phyloP scores from a whole-genome alignment of 2,113 vertebrate species.

The Tylochromis polylepis region DNA sequence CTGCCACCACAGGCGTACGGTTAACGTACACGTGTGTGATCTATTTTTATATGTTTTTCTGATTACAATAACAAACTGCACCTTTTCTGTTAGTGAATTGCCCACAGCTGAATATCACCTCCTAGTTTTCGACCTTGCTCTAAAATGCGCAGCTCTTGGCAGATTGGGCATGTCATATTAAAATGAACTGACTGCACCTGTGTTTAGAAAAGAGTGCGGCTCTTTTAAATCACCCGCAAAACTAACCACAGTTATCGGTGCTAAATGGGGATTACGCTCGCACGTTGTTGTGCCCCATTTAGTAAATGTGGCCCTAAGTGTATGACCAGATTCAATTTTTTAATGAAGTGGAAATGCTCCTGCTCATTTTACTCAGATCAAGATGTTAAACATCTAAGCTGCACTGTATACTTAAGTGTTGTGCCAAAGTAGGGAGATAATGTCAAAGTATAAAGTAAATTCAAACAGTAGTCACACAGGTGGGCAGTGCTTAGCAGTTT shows the following conservation, averaged over 20 bases:
- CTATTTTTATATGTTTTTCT: neutral
- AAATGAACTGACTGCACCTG: neutral
- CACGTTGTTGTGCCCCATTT: neutral
- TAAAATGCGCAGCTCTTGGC: neutral
- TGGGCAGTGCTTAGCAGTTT: conserved; percentile 19
- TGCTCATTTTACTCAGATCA: neutral
- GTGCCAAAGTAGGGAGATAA: neutral
- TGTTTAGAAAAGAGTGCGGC: neutral
- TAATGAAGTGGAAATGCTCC: neutral
- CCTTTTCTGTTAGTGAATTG: neutral
- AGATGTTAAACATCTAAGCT: neutral
- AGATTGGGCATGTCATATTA: fast-evolving
- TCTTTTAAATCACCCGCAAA: neutral
- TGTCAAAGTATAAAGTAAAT: conserved; percentile 19
- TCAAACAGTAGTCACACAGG: conserved; percentile 30
- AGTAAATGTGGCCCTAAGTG: neutral
- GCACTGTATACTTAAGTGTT: neutral
- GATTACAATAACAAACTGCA: neutral
- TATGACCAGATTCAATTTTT: neutral
- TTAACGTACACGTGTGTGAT: neutral
- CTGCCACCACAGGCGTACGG: neutral
- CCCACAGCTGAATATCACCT: neutral
- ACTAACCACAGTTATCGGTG: neutral
- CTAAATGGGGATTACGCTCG: neutral
- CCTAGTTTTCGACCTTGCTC: neutral